These are phyloP conservation scores for Thalassarche chlororhynchos DNA, from an alignment of 2,113 vertebrate genomes.

Conservation along the genomic window DNA sequence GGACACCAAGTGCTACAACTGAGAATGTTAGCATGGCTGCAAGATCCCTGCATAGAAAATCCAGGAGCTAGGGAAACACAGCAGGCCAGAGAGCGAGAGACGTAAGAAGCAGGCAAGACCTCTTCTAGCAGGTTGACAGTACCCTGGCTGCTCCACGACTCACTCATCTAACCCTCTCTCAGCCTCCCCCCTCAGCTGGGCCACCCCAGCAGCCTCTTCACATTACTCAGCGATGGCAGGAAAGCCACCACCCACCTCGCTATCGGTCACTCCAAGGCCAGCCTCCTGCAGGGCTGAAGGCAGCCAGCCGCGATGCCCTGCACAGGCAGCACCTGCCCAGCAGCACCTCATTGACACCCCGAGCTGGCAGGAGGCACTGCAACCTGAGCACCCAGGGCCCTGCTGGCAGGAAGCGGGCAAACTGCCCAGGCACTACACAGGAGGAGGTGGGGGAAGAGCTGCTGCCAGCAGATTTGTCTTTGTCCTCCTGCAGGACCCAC, in stretches of 20 bases:
- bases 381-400: background rate
- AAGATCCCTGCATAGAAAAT: background rate
- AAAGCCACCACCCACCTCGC: background rate
- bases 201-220: background rate
- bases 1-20: fast-evolving
- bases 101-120: background rate
- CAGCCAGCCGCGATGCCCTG: background rate
- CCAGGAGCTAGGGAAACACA: background rate
- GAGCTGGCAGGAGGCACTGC: background rate
- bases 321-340: background rate
- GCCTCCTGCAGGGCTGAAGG: background rate
- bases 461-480: background rate
- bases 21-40: fast-evolving
- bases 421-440: background rate
- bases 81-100: background rate
- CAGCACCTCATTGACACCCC: background rate
- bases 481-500: background rate
- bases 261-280: background rate
- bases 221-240: background rate
- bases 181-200: background rate
- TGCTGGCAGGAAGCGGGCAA: background rate
- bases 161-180: background rate
- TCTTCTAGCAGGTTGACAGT: background rate
- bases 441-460: background rate
- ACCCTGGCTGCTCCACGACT: background rate